Evolutionary conservation across 2,888 invertebrate species (phyloP).

Genomic region (Ennomos erosarius): DNA sequence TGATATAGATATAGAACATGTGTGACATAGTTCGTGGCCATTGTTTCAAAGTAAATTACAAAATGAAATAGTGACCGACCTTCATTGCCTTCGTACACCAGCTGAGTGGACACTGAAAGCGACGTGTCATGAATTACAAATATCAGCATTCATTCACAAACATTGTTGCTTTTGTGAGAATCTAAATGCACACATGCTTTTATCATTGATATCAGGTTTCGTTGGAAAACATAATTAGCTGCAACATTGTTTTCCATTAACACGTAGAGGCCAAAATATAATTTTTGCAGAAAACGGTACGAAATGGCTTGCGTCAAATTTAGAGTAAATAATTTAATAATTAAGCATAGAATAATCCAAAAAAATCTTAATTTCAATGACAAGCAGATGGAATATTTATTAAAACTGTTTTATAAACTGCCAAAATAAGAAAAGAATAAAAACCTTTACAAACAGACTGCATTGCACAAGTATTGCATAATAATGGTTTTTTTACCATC

Average conservation of each 20-base stretch:
- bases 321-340: too few relatives aligned
- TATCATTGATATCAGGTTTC: slow-evolving; percentile 4
- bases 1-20: too few relatives aligned
- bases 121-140: slow-evolving; percentile 26
- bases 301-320: too few relatives aligned
- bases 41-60: slow-evolving; percentile 8
- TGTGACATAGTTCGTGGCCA: neutral
- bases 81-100: slow-evolving; percentile 17
- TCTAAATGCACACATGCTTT: slow-evolving; percentile 3
- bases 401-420: too few relatives aligned
- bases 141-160: slow-evolving; percentile 26
- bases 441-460: too few relatives aligned
- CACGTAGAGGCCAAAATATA: neutral
- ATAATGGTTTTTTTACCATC: too few relatives aligned
- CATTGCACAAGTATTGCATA: too few relatives aligned
- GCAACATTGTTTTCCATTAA: slow-evolving; percentile 4
- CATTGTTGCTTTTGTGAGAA: slow-evolving; percentile 5
- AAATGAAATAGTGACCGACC: slow-evolving; percentile 13
- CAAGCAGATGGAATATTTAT: too few relatives aligned
- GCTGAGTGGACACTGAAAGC: slow-evolving; percentile 10
- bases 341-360: too few relatives aligned
- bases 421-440: too few relatives aligned
- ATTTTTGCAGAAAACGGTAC: too few relatives aligned
- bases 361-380: too few relatives aligned
- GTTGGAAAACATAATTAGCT: neutral